phyloP scores from a whole-genome alignment of 2,113 vertebrate genomes.

The Brachyistius frenatus region DNA sequence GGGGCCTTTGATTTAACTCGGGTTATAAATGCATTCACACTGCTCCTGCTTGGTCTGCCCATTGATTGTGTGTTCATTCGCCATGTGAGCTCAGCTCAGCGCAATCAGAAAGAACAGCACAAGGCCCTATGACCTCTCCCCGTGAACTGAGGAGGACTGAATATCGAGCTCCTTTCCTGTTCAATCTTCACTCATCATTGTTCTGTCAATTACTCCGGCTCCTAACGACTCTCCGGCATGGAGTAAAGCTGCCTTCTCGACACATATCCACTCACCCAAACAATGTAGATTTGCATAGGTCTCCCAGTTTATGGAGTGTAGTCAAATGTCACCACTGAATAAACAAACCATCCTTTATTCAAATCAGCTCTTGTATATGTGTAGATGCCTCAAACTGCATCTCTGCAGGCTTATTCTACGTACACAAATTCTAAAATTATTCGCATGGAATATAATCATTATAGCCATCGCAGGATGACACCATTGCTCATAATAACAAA shows the following conservation, averaged over 20 bases:
- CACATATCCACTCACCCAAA: constrained; percentile 61
- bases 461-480: constrained; percentile 8
- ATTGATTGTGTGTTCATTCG: constrained; percentile 75
- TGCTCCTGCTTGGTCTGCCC: constrained; percentile 47
- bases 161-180: constrained; percentile 72
- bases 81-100: constrained; percentile 40
- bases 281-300: constrained; percentile 46
- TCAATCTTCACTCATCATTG: constrained; percentile 77
- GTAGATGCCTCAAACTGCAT: constrained; percentile 4
- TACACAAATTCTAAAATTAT: constrained; percentile 23
- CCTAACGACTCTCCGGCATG: constrained; percentile 61
- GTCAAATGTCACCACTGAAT: constrained; percentile 49
- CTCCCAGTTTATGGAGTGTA: constrained; percentile 30
- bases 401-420: constrained; percentile 21
- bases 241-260: constrained; percentile 41
- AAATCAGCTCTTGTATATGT: constrained; percentile 15
- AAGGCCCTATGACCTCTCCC: constrained; percentile 58
- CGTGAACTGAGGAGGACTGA: constrained; percentile 52
- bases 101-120: constrained; percentile 69
- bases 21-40: constrained; percentile 66
- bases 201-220: constrained; percentile 67
- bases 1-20: constrained; percentile 75
- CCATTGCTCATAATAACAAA: constrained; percentile 47
- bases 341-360: constrained; percentile 47
- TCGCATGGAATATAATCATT: constrained; percentile 22